Percentiles rank a stretch among this genome's conserved stretches.
phyloP scores from a whole-genome alignment of 92 coral and sea anemone genomes.

The Ricordea florida region DNA sequence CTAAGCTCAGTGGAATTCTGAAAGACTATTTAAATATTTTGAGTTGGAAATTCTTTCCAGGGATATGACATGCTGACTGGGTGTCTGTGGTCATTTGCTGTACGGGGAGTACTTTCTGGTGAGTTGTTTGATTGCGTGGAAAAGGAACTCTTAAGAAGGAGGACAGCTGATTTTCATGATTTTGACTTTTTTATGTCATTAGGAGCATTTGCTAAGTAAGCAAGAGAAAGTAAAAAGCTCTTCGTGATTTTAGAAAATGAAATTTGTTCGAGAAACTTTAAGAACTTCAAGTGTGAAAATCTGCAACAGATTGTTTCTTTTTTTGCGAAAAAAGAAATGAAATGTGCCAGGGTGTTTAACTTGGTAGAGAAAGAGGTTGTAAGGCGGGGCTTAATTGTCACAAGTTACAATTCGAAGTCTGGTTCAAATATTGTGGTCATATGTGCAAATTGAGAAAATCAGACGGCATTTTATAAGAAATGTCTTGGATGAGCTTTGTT shows the following conservation, averaged over 20 bases:
- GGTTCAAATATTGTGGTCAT: slow-evolving; percentile 1
- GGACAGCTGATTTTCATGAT: neutral
- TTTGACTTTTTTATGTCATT: neutral
- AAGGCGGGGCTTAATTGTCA: slow-evolving; percentile 1
- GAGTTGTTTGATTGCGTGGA: slow-evolving; percentile 6
- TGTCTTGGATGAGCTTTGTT: neutral
- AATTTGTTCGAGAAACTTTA: neutral
- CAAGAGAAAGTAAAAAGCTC: slow-evolving; percentile 6
- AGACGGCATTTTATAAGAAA: neutral
- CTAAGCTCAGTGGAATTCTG: neutral
- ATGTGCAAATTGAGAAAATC: neutral
- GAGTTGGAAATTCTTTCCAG: slow-evolving; percentile 18
- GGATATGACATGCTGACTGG: slow-evolving; percentile 6
- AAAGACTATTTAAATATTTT: neutral
- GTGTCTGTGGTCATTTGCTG: slow-evolving; percentile 28
- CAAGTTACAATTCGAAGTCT: slow-evolving; percentile 9
- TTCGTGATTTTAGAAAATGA: neutral
- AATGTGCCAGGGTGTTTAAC: slow-evolving; percentile 1
- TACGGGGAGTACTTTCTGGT: neutral
- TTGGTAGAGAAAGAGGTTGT: slow-evolving; percentile 2
- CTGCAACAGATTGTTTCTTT: slow-evolving; percentile 15
- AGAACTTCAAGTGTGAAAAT: neutral
- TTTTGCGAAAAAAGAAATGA: neutral
- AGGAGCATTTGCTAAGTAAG: slow-evolving; percentile 27
- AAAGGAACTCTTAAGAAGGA: neutral